Percentiles rank a stretch among this genome's conserved stretches.
These are phyloP conservation scores for Calameuta idolon DNA, from an alignment of 2,888 invertebrate species.

Conservation along the genomic window DNA sequence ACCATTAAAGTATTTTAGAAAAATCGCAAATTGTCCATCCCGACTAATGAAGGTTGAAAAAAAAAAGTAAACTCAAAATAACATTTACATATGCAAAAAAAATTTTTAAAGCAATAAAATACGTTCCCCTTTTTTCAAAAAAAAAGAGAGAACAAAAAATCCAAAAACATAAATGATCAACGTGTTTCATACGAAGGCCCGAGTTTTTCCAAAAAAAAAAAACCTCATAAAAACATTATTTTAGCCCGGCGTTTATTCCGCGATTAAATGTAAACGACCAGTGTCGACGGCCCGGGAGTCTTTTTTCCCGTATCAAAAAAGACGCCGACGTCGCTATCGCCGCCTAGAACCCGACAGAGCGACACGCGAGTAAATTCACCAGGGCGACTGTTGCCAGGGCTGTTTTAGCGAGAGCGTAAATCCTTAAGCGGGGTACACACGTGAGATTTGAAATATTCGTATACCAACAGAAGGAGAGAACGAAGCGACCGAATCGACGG, in stretches of 20 bases:
- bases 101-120: background rate
- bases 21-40: no score
- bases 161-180: background rate
- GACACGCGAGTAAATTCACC: background rate
- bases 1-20: no score
- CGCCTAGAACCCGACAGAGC: background rate
- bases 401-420: background rate
- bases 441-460: background rate
- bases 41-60: background rate
- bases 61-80: background rate
- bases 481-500: background rate
- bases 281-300: background rate
- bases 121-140: background rate
- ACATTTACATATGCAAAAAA: no score
- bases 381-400: background rate
- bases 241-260: background rate
- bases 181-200: background rate
- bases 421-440: background rate
- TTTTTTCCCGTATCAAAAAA: background rate
- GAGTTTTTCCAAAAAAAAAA: background rate
- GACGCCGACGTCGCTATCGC: background rate
- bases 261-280: background rate
- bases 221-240: background rate
- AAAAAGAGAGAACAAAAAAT: background rate
- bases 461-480: background rate